These are phyloP conservation scores for Cephalopachus bancanus DNA, from an alignment of 2,797 vertebrate genomes.

Conservation along the genomic window DNA sequence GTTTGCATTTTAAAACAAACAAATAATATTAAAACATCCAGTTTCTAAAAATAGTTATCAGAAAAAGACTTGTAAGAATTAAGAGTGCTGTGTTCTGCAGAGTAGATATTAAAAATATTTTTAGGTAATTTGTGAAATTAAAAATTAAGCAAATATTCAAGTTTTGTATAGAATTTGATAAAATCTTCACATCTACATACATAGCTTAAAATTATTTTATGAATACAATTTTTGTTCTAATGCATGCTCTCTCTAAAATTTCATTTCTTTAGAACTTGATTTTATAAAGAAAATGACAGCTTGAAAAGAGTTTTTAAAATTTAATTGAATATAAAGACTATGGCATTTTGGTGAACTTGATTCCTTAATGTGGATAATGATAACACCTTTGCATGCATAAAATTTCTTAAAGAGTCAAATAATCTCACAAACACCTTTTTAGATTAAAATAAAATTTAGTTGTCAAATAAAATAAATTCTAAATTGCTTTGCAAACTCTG, in stretches of 20 bases:
- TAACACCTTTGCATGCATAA: slow-evolving; percentile 40
- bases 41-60: neutral
- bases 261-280: slow-evolving; percentile 18
- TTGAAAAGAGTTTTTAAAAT: neutral
- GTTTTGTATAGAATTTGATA: neutral
- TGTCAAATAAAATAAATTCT: slow-evolving; percentile 65
- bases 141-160: neutral
- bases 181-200: neutral
- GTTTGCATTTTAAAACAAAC: slow-evolving; percentile 13
- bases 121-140: neutral
- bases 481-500: slow-evolving; percentile 57
- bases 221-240: neutral
- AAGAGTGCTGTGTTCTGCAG: neutral
- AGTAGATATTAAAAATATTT: neutral
- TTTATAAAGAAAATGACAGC: neutral
- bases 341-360: slow-evolving; percentile 43
- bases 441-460: slow-evolving; percentile 67
- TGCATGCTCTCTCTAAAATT: neutral
- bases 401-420: neutral
- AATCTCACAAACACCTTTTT: slow-evolving; percentile 32
- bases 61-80: neutral
- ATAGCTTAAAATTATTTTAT: slow-evolving; percentile 43
- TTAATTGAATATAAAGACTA: slow-evolving; percentile 22
- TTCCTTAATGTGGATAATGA: slow-evolving; percentile 51
- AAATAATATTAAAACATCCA: neutral